Percentiles rank a stretch among this genome's conserved stretches.
These are phyloP conservation scores for Troides oblongomaculatus DNA, from an alignment of 2,888 invertebrate species.

Conservation along the genomic window DNA sequence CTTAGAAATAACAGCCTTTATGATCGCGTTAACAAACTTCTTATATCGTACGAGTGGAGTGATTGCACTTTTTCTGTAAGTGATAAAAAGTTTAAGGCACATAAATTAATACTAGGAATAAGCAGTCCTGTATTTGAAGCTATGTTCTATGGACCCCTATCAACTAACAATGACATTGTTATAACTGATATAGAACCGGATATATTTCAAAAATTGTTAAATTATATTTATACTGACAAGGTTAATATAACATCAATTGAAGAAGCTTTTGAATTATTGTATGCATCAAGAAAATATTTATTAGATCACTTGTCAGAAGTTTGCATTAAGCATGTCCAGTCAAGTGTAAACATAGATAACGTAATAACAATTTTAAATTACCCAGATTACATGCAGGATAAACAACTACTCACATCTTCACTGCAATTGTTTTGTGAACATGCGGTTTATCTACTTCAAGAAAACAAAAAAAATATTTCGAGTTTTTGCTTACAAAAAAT, in stretches of 20 bases:
- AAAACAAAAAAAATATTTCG: slow-evolving; percentile 72
- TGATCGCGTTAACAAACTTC: slow-evolving; percentile 69
- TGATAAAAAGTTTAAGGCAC: slow-evolving; percentile 76
- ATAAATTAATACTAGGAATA: slow-evolving; percentile 82
- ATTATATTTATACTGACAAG: slow-evolving; percentile 82
- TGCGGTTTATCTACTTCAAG: slow-evolving; percentile 75
- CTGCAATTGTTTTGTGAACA: slow-evolving; percentile 79
- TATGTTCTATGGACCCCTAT: slow-evolving; percentile 83
- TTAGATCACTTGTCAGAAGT: slow-evolving; percentile 73
- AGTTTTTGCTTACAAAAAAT: slow-evolving; percentile 70
- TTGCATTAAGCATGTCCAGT: slow-evolving; percentile 77
- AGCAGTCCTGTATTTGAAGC: slow-evolving; percentile 85
- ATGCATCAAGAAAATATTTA: slow-evolving; percentile 84
- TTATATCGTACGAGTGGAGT: slow-evolving; percentile 76
- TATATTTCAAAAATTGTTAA: slow-evolving; percentile 80
- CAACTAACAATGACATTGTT: slow-evolving; percentile 68
- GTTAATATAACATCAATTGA: slow-evolving; percentile 76
- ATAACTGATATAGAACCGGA: slow-evolving; percentile 81
- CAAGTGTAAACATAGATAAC: slow-evolving; percentile 79
- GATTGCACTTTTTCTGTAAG: slow-evolving; percentile 81
- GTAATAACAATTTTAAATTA: slow-evolving; percentile 81
- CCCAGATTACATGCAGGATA: slow-evolving; percentile 80
- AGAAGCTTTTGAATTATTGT: slow-evolving; percentile 82
- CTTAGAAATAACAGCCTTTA: slow-evolving; percentile 60
- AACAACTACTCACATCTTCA: slow-evolving; percentile 73